Evolutionary conservation across 1,140 invertebrate species (phyloP).

Genomic region (Bursaphelenchus mucronatus): DNA sequence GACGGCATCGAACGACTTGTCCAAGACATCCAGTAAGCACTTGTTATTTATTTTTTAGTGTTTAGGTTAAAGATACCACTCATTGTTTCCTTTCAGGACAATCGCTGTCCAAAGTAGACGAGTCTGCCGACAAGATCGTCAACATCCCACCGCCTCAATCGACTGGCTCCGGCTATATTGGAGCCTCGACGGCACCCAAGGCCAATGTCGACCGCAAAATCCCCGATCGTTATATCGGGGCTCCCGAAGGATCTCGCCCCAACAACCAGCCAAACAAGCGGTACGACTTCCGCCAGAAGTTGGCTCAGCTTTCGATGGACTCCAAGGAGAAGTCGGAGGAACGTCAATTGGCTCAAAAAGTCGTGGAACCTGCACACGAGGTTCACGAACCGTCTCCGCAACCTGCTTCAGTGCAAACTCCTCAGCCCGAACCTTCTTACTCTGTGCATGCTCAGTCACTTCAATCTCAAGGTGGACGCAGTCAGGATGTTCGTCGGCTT

Average conservation of each 20-base stretch:
- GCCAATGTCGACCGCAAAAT: conserved; percentile 31
- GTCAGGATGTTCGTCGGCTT: conserved; percentile 27
- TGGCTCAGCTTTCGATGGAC: conserved; percentile 37
- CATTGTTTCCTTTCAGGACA: neutral
- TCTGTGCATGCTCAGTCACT: conserved; percentile 11
- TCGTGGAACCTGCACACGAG: conserved; percentile 20
- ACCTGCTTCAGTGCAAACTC: neutral
- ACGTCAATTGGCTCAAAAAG: neutral
- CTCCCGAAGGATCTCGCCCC: conserved; percentile 17
- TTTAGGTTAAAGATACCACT: neutral
- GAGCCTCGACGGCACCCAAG: conserved; percentile 37
- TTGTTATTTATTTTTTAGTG: neutral
- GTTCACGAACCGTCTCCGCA: conserved; percentile 8
- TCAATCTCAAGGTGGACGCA: conserved; percentile 15
- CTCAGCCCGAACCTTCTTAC: conserved; percentile 14
- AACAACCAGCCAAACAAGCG: neutral
- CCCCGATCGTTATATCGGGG: conserved; percentile 43
- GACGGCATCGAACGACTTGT: conserved; percentile 3
- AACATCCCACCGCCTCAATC: conserved; percentile 12
- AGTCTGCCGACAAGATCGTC: conserved; percentile 18
- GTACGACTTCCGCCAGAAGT: conserved; percentile 37
- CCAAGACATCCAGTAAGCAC: neutral
- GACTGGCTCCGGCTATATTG: conserved; percentile 39
- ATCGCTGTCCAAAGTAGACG: neutral
- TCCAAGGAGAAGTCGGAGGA: conserved; percentile 3